Evolutionary conservation across 2,888 invertebrate species (phyloP), one percentile per base, ranked within the genome.

Genomic region (Drosophila paramelanica): DNA sequence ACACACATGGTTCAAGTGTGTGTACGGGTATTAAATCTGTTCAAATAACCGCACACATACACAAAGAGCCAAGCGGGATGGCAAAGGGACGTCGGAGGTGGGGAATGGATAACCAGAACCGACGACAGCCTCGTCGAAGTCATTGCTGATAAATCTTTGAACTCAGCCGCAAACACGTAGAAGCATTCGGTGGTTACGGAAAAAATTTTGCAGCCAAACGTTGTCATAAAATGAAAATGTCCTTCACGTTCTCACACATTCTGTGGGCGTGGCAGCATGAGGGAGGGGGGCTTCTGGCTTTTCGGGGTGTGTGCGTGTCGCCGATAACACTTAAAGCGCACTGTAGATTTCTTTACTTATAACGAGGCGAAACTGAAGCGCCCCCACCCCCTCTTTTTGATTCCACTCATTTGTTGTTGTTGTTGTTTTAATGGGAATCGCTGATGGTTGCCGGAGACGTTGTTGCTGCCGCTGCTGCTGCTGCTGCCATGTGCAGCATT

Each of bases 291-390:
- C 23, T 17, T 62, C 38, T 53, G 56, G 57, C 47, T 49, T 43
- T 51, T 45, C 31, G 56, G 61, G 67, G 73, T 51, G 87, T 84
- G 81, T 82, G 87, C 76, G 87, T 87, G 88, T 81, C 66, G 87
- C 86, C 88, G 88, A 85, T 88, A 87, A 88, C 89, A 88, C 89
- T 86, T 86, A 86, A 86, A 87, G 84, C 79, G 84, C 85, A 81
- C 89, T 84, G 88, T 79, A 88, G 88, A 86, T 86, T 87, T 89
- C 71, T 81, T 75, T 78, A 83, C 88, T 88, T 88, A 84, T 84
- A 88, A 88, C 87, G 87, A 73, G 84, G 82, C 62, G 71, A 73
- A 77, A 79, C 60, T 75, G 67, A 64, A 64, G 60, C 61, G 51
- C 10, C 1, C 31, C 38, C 1, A 25, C 38, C 13, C 27, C 8